phyloP scores from a whole-genome alignment of 2,797 vertebrate genomes.

The Hirundo rustica region DNA sequence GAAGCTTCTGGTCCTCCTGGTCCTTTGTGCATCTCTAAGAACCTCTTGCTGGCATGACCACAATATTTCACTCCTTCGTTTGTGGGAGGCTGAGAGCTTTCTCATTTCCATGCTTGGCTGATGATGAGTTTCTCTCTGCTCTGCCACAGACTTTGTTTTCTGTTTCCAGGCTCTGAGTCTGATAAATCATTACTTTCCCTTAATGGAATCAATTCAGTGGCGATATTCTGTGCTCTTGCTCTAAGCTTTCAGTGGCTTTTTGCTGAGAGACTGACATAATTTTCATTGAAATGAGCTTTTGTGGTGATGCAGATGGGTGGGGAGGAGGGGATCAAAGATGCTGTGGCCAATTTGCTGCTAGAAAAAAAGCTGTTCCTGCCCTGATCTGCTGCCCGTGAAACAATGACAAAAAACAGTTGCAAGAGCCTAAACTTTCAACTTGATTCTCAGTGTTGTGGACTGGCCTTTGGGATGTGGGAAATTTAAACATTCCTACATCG shows the following conservation, averaged over 20 bases:
- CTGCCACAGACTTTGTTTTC: conserved; percentile 37
- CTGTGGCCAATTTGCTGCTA: neutral
- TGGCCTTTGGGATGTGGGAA: neutral
- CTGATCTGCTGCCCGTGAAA: neutral
- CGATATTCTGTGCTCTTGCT: conserved; percentile 5
- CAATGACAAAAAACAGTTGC: neutral
- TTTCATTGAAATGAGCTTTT: conserved; percentile 16
- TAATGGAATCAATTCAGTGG: conserved; percentile 50
- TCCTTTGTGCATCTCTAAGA: neutral
- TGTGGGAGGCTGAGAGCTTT: neutral
- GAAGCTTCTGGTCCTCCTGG: neutral
- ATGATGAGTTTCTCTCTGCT: conserved; percentile 24
- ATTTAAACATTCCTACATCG: neutral
- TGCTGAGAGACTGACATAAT: conserved; percentile 6
- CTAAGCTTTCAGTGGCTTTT: conserved; percentile 43
- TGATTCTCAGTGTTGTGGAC: neutral
- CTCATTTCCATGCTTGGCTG: conserved; percentile 2
- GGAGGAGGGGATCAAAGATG: neutral
- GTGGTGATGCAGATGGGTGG: neutral
- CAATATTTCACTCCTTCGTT: neutral
- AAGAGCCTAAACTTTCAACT: neutral
- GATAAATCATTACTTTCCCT: conserved; percentile 54
- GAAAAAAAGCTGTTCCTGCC: neutral
- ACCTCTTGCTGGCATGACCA: neutral
- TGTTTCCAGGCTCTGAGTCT: neutral